Evolutionary conservation across 2,888 invertebrate genomes (phyloP).

Genomic region (Limnephilus rhombicus): DNA sequence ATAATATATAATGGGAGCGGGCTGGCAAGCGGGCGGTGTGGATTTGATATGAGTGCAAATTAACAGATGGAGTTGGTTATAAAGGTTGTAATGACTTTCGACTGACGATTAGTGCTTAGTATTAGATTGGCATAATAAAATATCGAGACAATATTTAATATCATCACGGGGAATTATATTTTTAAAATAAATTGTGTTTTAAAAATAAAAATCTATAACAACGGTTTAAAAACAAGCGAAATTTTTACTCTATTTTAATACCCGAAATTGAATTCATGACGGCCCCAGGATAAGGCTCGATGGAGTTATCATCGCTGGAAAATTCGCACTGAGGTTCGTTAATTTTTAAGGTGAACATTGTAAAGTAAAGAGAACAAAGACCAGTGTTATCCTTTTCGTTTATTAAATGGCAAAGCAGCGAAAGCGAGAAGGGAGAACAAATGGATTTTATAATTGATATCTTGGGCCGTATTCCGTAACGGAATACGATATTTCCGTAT

Average conservation of each 20-base stretch:
- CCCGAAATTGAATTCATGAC: neutral
- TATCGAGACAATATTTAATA: too few species aligned
- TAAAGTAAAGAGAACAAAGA: conserved; percentile 26
- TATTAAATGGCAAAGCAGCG: neutral
- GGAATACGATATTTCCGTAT: neutral
- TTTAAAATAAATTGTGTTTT: too few species aligned
- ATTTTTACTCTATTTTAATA: neutral
- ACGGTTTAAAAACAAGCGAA: too few species aligned
- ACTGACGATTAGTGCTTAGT: too few species aligned
- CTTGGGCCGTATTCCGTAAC: neutral
- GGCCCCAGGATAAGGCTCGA: neutral
- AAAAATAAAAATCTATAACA: too few species aligned
- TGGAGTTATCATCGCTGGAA: neutral
- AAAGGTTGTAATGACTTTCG: too few species aligned
- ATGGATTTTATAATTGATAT: conserved; percentile 7
- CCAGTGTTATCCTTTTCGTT: neutral
- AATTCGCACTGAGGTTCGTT: conserved; percentile 39
- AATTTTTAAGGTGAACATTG: conserved; percentile 41
- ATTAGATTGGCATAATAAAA: too few species aligned
- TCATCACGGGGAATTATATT: too few species aligned
- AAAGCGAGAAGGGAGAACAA: neutral
- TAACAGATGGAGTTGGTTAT: too few species aligned
- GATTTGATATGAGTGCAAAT: too few species aligned
- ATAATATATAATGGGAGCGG: too few species aligned
- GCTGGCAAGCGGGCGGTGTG: too few species aligned